phyloP scores from a whole-genome alignment of 2,797 vertebrate species.

The Eutrigla gurnardus region DNA sequence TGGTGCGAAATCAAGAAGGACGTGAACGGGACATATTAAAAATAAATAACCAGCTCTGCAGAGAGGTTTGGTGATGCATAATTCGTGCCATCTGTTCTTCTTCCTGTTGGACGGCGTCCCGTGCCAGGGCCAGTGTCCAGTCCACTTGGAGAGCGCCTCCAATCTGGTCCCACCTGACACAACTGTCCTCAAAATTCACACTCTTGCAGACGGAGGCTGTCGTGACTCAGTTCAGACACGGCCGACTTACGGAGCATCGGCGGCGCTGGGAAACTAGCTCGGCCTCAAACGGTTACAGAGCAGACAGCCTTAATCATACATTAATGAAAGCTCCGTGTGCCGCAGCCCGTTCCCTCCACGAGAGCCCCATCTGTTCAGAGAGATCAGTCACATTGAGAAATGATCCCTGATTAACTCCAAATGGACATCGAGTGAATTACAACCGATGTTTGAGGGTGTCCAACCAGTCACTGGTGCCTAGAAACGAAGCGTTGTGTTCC shows the following conservation, averaged over 20 bases:
- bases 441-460: not conserved
- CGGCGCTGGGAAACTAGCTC: constrained; percentile 33
- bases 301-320: constrained; percentile 52
- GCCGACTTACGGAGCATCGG: constrained; percentile 47
- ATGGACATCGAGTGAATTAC: not conserved
- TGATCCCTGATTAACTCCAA: constrained; percentile 1
- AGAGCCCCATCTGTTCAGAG: constrained; percentile 22
- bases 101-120: constrained; percentile 59
- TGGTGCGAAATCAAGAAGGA: not conserved
- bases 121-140: constrained; percentile 68
- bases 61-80: constrained; percentile 53
- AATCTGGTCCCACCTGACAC: constrained; percentile 73
- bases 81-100: constrained; percentile 67
- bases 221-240: constrained; percentile 70
- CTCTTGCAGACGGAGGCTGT: constrained; percentile 68
- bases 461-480: not conserved
- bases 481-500: constrained; percentile 20
- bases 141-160: constrained; percentile 51
- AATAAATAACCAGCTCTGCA: constrained; percentile 35
- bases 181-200: constrained; percentile 71
- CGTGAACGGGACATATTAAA: constrained; percentile 8
- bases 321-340: constrained; percentile 47
- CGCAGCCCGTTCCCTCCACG: constrained; percentile 19
- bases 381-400: constrained; percentile 18
- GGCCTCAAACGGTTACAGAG: constrained; percentile 47